Evolutionary conservation across 2,888 invertebrate genomes (phyloP), one percentile per base, ranked within the genome.

Genomic region (Eurytoma californica): DNA sequence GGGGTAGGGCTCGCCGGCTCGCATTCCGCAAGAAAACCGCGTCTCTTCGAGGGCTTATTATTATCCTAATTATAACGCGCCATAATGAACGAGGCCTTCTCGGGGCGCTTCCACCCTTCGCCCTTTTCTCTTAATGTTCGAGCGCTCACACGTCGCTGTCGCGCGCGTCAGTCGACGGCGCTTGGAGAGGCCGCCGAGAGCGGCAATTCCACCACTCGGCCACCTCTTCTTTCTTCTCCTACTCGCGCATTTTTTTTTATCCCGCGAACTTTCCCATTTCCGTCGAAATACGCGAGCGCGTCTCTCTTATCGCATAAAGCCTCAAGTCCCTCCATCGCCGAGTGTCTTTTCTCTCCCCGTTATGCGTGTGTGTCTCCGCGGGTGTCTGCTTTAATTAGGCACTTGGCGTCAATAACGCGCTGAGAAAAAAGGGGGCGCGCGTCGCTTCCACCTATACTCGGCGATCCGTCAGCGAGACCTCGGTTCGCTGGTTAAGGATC

Each of bases 371-470:
- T 86, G 86, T 89, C 89, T 86, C 88, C 87, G 85, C 86, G 87
- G 87, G 88, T 89, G 91, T 90, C 90, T 88, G 88, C 88, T 90
- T 89, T 91, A 92, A 92, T 92, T 92, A 92, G 92, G 91, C 91
- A 91, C 91, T 91, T 90, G 72, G 78, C 78, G 74, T 57, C 65
- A 49, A 72, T 39, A 53, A 24, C 68, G 74, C 57, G 76, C 69
- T 55, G 47, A 68, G 69, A 79, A 63, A 55, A 30, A 74, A 49
- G 69, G 18, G 20, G 13, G n/a, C 28, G 47, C 9, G n/a, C 18
- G 66, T 69, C 30, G 60, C 76, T 86, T 84, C 84, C 85, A 82
- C 84, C 85, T 88, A 86, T 86, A 87, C 86, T 86, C 84, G 84
- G 84, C 86, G 85, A 88, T 87, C 83, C 86, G 84, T 84, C 86